Evolutionary conservation across 2,113 vertebrate species (phyloP), one percentile per base, ranked within the genome.

Genomic region (Hirundichthys speculiger): DNA sequence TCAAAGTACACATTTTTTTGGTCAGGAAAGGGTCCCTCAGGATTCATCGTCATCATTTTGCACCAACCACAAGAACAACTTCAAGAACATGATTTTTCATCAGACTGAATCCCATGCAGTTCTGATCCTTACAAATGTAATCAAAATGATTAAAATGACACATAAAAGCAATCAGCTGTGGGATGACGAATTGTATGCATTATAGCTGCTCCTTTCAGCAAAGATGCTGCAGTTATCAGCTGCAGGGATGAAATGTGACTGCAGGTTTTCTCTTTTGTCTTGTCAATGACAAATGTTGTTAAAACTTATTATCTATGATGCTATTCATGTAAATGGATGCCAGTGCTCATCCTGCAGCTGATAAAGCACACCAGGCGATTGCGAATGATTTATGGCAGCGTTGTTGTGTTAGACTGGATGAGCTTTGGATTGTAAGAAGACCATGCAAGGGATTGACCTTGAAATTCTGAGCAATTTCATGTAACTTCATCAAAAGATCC

Each of bases 21-120:
- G 25, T 6, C 25, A 27, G 39, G 45, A 40, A 19, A 39, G 4
- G 55, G 27, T 24, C 34, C 65, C 46, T 57, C 19, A 0, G 43
- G 34, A 80, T 69, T 62, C 63, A 57, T 42, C 49, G 45, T 80
- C 69, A 79, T 82, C 72, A 75, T 62, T 75, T 70, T 68, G 64
- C 54, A 67, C 27, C 50, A 74, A 64, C 68, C 55, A 30, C 13
- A 42, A 58, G 57, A 67, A 38, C 12, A 55, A 20, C 61, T 63
- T 77, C 65, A 38, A 58, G 69, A 82, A 82, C 69, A 73, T 57
- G 71, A 63, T 20, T 58, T 67, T 49, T 72, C 5, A 13, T 27
- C 48, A 70, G 15, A 70, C 62, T 58, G 18, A 64, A 48, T 48
- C 60, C 46, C 50, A 20, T 15, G 45, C 45, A 22, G 65, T 67